Evolutionary conservation across 2,888 invertebrate genomes (phyloP), one percentile per base, ranked within the genome.

Genomic region (Pyrrhia umbra): DNA sequence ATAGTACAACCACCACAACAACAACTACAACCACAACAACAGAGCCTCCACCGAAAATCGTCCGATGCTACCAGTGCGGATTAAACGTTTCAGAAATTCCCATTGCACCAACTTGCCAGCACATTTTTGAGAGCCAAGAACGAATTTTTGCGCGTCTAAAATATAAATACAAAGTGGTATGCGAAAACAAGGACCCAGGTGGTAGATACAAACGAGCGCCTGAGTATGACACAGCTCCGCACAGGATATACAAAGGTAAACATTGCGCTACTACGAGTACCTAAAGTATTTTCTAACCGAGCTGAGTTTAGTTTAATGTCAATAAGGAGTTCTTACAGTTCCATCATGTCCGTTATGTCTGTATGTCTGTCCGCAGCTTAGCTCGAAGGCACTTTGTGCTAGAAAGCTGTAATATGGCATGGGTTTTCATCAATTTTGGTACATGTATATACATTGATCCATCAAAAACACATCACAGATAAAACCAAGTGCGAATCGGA

Each of bases 11-110:
- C 6, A 49, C 20, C 6, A n/a, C 16, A 5, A 18, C 21, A 5
- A n/a, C 18, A 42, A 20, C 55, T 10, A 64, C 49, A 0, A 49
- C 6, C 1, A 2, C 34, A 5, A 52, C 21, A 9, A 66, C 20
- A 25, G 47, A 9, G 15, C 37, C 10, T 0, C 15, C n/a, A 1
- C 21, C 15, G 0, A 30, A 8, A 9, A 50, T 18, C 5, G 37
- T 18, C 2, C 71, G 54, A 16, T 89, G 89, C 58, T 88, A 77
- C 42, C 52, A 66, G 10, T 89, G 89, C 54, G 89, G 88, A 0
- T 46, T 85, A 16, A 52, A 81, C 6, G 9, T 52, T 0, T 13
- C 47, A 0, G 75, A 67, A 1, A 68, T 85, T 4, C 79, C 78
- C 6, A 30, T 75, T 6, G 25, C 15, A 18, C 57, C 62, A 2